phyloP scores from a whole-genome alignment of 2,888 invertebrate genomes.

The Antheraea assamensis region DNA sequence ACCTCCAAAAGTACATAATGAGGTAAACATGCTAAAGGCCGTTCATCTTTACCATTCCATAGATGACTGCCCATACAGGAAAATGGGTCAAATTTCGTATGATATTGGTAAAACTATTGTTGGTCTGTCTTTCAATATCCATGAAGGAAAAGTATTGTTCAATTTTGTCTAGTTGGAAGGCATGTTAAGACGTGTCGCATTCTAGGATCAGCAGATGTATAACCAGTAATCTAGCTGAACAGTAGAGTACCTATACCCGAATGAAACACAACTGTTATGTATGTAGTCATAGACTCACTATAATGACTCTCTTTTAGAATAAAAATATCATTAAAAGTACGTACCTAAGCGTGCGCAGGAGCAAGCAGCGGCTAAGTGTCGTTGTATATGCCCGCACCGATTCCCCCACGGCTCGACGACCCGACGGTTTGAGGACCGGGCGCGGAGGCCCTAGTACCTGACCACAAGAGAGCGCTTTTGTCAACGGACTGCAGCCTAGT shows the following conservation, averaged over 20 bases:
- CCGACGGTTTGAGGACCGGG: slow-evolving; percentile 77
- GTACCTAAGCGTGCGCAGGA: slow-evolving; percentile 70
- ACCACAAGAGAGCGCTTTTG: slow-evolving; percentile 60
- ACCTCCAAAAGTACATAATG: background rate
- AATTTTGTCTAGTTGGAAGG: no score
- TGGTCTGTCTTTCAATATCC: background rate
- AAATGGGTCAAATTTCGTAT: background rate
- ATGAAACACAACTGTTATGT: no score
- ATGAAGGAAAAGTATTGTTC: no score
- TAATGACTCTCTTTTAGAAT: no score
- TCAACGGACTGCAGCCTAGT: slow-evolving; percentile 57
- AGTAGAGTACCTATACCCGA: no score
- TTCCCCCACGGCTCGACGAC: slow-evolving; percentile 74
- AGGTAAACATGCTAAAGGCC: background rate
- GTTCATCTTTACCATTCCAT: background rate
- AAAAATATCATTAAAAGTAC: slow-evolving; percentile 29
- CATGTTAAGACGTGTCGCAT: no score
- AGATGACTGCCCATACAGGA: background rate
- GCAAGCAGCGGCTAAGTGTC: slow-evolving; percentile 65
- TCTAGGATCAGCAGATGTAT: no score
- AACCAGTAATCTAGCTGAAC: no score
- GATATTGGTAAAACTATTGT: background rate
- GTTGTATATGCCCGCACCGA: slow-evolving; percentile 73
- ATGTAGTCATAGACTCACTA: no score
- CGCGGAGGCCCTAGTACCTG: slow-evolving; percentile 81